These are phyloP conservation scores for Casuarius casuarius DNA, from an alignment of 2,113 vertebrate species.

Conservation along the genomic window DNA sequence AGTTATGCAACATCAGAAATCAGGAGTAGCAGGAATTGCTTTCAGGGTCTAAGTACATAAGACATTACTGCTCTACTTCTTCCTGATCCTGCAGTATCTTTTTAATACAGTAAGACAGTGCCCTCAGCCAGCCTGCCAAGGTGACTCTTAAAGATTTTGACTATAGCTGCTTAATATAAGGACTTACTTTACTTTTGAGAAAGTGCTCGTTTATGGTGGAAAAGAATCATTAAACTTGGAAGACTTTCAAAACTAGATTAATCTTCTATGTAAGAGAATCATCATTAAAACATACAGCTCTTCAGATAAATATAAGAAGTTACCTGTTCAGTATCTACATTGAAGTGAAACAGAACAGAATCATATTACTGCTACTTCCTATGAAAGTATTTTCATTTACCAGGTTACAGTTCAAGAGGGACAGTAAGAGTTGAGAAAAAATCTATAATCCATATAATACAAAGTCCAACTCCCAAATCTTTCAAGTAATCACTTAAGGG, in stretches of 20 bases:
- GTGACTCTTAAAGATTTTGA: too few species aligned
- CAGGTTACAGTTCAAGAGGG: not conserved
- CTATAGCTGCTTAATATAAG: not conserved
- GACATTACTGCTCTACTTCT: not conserved
- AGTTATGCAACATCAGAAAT: not conserved
- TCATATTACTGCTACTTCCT: not conserved
- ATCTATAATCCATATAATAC: too few species aligned
- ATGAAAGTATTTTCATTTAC: not conserved
- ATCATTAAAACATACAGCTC: not conserved
- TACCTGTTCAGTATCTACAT: accelerated
- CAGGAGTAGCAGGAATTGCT: not conserved
- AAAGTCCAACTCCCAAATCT: not conserved
- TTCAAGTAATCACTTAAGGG: accelerated
- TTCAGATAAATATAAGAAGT: accelerated
- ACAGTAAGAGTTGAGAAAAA: not conserved
- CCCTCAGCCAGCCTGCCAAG: not conserved
- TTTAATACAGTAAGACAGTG: not conserved
- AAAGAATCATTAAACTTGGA: accelerated
- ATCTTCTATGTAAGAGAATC: not conserved
- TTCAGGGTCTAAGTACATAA: not conserved
- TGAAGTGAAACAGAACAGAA: not conserved
- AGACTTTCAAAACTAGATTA: not conserved
- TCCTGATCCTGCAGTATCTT: accelerated
- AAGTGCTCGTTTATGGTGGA: not conserved
- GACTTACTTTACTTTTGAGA: not conserved